A percentile compares a stretch with the other conserved stretches of the same genome.
Conservation (phyloP, 2,888 invertebrate genomes). For the Xestia rhomboidea region DNA sequence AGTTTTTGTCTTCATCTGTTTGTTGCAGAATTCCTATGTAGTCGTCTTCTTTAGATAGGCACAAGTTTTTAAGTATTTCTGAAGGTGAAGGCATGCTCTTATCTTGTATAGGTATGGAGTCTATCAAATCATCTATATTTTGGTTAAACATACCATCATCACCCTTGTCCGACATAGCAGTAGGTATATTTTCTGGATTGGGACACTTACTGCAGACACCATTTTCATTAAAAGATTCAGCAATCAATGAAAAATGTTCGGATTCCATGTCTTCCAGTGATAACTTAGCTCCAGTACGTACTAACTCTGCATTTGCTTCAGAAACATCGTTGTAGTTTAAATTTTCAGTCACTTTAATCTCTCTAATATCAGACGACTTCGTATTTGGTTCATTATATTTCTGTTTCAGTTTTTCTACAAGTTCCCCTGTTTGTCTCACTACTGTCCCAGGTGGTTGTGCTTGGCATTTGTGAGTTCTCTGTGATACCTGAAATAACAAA, state of each 20-base stretch:
- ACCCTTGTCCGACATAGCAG: conserved; percentile 50
- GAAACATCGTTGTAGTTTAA: conserved; percentile 78
- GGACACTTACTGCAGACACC: conserved; percentile 42
- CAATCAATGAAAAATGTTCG: conserved; percentile 83
- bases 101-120: conserved; percentile 79
- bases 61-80: conserved; percentile 92
- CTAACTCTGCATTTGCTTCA: conserved; percentile 85
- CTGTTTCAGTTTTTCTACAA: conserved; percentile 88
- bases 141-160: conserved; percentile 82
- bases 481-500: conserved; percentile 91
- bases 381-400: conserved; percentile 74
- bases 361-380: conserved; percentile 36
- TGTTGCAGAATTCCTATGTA: conserved; percentile 68
- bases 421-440: conserved; percentile 86
- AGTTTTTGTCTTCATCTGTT: conserved; percentile 63
- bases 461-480: conserved; percentile 95
- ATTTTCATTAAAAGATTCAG: conserved; percentile 75
- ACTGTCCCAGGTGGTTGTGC: conserved; percentile 91
- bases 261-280: conserved; percentile 88
- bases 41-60: conserved; percentile 89
- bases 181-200: conserved; percentile 17
- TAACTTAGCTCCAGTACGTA: conserved; percentile 85
- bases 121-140: conserved; percentile 80
- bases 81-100: conserved; percentile 92
- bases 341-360: conserved; percentile 54